Evolutionary conservation across 2,888 invertebrate genomes (phyloP).

Genomic region (Trichacis sp.): DNA sequence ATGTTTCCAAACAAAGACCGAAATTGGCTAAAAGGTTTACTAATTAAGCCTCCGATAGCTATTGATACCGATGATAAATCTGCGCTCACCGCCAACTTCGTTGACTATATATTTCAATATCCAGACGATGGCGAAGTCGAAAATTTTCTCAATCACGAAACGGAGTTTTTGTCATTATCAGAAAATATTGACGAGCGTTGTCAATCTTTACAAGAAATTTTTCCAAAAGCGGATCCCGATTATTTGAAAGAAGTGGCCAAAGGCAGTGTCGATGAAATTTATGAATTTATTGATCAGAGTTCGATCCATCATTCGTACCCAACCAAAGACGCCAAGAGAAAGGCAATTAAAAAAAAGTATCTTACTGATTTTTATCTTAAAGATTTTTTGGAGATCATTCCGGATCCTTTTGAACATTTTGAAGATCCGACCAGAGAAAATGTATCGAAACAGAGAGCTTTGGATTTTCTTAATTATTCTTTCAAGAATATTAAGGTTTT

Average conservation of each 20-base stretch:
- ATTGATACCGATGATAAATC: neutral
- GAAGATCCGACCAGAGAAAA: conserved; percentile 43
- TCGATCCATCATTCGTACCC: neutral
- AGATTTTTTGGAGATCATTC: conserved; percentile 68
- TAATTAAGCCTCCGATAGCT: conserved; percentile 19
- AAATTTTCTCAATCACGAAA: neutral
- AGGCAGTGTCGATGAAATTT: conserved; percentile 36
- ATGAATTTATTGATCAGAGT: conserved; percentile 35
- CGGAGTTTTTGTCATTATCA: neutral
- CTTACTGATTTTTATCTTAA: conserved; percentile 67
- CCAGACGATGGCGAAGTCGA: neutral
- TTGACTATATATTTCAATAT: neutral
- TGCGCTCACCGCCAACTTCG: neutral
- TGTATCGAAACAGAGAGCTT: neutral
- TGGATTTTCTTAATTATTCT: neutral
- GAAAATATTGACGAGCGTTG: neutral
- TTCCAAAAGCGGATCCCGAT: conserved; percentile 60
- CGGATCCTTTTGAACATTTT: conserved; percentile 66
- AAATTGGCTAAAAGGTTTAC: conserved; percentile 19
- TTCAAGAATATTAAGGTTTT: neutral
- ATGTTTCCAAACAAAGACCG: conserved; percentile 7
- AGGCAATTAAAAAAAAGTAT: conserved; percentile 59
- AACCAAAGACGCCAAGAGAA: neutral
- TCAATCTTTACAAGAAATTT: conserved; percentile 47
- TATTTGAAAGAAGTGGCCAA: conserved; percentile 44